Base-by-base conservation (phyloP, 92 coral and sea anemone genomes). In the Metridium senile region DNA sequence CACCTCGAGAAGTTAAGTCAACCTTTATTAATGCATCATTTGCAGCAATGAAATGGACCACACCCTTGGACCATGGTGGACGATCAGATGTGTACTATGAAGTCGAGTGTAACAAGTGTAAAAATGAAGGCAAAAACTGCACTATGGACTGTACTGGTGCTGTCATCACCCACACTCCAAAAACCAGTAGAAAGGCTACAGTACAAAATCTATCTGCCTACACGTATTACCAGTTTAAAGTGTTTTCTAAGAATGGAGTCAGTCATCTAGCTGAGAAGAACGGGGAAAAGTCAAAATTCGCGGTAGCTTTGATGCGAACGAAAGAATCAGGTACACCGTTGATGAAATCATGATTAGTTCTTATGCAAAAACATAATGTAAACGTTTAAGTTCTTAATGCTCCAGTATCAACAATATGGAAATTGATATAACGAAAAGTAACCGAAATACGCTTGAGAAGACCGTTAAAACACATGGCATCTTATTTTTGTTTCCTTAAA, bases 241-340 rank as follows among this genome's bases (percentile, higher is more conserved):
- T 88, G 18, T 80, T 57, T n/a, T 76, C 88, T 20, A 79, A 77
- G 64, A 88, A 83, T 66, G 92, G 88, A 0, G 86, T 88, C 26
- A 78, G 82, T 35, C 49, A 28, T 25, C 46, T 53, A n/a, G 92
- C 92, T 16, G 82, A 84, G 66, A 78, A 69, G 62, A 71, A 70
- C 22, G 78, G 79, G 11, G 80, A 82, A 32, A 47, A 51, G 43
- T 61, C 88, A 23, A 57, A 79, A 46, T 69, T 20, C 58, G 70
- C 70, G 2, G 61, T 68, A 25, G 26, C 56, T 31, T 26, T 51
- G 2, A 63, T 61, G 49, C 72, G 81, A 22, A 87, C 91, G 11
- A 67, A 58, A 1, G 85, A 83, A 45, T 53, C 88, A 33, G 78
- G 91, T 87, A 83, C 27, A n/a, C n/a, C n/a, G n/a, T n/a, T n/a